Evolutionary conservation across 2,113 vertebrate species (phyloP), one percentile per base, ranked within the genome.

Genomic region (Pungitius pungitius): DNA sequence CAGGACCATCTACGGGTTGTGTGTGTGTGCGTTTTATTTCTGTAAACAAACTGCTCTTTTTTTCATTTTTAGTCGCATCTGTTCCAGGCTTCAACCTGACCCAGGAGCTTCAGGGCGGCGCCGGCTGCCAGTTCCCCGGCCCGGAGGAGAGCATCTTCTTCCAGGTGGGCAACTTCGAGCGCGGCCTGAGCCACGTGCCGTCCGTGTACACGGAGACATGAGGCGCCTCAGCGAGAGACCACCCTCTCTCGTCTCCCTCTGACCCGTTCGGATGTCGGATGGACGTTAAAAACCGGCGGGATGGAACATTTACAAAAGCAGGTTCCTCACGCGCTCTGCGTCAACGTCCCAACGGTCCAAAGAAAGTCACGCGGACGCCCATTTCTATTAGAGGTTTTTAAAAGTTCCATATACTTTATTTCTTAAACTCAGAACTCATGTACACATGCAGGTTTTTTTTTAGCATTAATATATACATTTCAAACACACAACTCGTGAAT

Each of bases 171-270:
- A 94, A 94, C 90, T 98, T 98, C 24, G 96, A 99, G 87, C 96
- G 96, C 85, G 95, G 95, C 90, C 93, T 99, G 90, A 95, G 93
- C 89, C 97, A 98, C 91, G 95, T 98, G 81, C 95, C 97, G 15
- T 96, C 96, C 47, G 95, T 99, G 89, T 99, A 99, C 82, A 96
- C 96, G 0, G 96, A 98, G 83, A 97, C 97, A 89, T 99, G 93
- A 37, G 54, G n/a, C 73, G 17, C 39, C 59, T 20, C 63, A 24
- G 11, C 66, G 55, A n/a, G n/a, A n/a, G n/a, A n/a, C n/a, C n/a
- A n/a, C n/a, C n/a, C n/a, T n/a, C n/a, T n/a, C n/a, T n/a, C n/a
- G n/a, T n/a, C n/a, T n/a, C n/a, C n/a, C n/a, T n/a, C n/a, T n/a
- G n/a, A n/a, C n/a, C n/a, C n/a, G n/a, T n/a, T n/a, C n/a, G n/a